phyloP scores from a whole-genome alignment of 2,113 vertebrate genomes.

The Coregonus clupeaformis region DNA sequence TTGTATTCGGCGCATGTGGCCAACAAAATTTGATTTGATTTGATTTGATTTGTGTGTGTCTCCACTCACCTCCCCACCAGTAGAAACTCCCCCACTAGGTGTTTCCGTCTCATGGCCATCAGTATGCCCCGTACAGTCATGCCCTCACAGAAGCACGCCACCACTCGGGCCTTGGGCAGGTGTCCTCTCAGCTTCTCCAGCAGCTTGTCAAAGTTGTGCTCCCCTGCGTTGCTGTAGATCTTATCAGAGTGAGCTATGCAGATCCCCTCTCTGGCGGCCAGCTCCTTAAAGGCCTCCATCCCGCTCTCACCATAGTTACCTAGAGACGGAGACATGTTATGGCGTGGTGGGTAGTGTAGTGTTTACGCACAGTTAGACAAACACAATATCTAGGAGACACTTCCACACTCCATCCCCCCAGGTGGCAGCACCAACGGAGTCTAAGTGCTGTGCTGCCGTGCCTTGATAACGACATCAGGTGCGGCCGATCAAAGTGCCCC shows the following conservation, averaged over 20 bases:
- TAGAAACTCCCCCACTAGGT: conserved; percentile 89
- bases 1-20: too few relatives aligned
- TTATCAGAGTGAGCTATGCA: conserved; percentile 99
- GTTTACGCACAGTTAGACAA: too few relatives aligned
- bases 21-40: too few relatives aligned
- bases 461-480: too few relatives aligned
- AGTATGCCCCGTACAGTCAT: conserved; percentile 96
- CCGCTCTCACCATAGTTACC: conserved; percentile 99
- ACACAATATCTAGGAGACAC: too few relatives aligned
- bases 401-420: too few relatives aligned
- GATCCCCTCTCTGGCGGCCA: conserved; percentile 94
- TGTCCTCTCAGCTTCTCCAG: conserved; percentile 89
- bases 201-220: conserved; percentile 90
- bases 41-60: too few relatives aligned
- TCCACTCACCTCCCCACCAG: conserved; percentile 91
- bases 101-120: conserved; percentile 93
- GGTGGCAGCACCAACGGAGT: too few relatives aligned
- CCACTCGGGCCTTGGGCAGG: conserved; percentile 93
- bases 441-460: too few relatives aligned
- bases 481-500: too few relatives aligned
- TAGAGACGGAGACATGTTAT: conserved; percentile 41
- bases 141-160: conserved; percentile 97
- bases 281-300: conserved; percentile 99
- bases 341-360: too few relatives aligned
- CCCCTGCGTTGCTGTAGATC: conserved; percentile 98